Percentiles rank a stretch among this genome's conserved stretches.
Conservation (phyloP, 2,113 vertebrate species). For the Poeciliopsis turrubarensis region DNA sequence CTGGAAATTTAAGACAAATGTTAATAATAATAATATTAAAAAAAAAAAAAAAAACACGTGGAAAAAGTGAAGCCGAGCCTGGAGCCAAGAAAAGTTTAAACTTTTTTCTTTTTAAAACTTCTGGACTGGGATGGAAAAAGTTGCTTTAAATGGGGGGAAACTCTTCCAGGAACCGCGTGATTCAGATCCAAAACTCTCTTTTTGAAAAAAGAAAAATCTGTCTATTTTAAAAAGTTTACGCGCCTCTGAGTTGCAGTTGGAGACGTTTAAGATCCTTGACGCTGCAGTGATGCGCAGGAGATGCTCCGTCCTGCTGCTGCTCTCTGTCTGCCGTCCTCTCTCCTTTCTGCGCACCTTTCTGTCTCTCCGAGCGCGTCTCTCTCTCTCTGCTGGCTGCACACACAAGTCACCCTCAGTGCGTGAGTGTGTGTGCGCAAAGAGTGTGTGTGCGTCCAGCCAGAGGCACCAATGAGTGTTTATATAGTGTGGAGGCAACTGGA, state of each 20-base stretch:
- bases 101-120: constrained; percentile 56
- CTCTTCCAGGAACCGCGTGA: constrained; percentile 50
- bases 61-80: constrained; percentile 61
- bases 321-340: constrained; percentile 62
- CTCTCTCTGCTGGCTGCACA: constrained; percentile 49
- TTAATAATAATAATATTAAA: constrained; percentile 30
- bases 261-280: constrained; percentile 47
- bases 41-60: constrained; percentile 49
- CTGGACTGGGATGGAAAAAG: constrained; percentile 44
- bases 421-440: constrained; percentile 58
- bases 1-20: constrained; percentile 12
- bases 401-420: constrained; percentile 80
- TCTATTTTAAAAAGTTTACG: constrained; percentile 2
- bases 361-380: constrained; percentile 46
- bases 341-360: constrained; percentile 66
- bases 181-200: constrained; percentile 23
- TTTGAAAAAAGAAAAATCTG: not conserved
- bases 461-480: constrained; percentile 91
- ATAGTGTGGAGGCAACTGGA: constrained; percentile 85
- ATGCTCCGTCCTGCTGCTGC: constrained; percentile 68
- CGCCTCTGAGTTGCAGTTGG: constrained; percentile 24
- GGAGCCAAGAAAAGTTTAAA: constrained; percentile 39
- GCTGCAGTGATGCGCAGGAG: constrained; percentile 48
- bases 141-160: constrained; percentile 23
- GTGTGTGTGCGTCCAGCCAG: constrained; percentile 74